Evolutionary conservation across 2,888 invertebrate genomes (phyloP), one percentile per base, ranked within the genome.

Genomic region (Heterodera filipjevi): DNA sequence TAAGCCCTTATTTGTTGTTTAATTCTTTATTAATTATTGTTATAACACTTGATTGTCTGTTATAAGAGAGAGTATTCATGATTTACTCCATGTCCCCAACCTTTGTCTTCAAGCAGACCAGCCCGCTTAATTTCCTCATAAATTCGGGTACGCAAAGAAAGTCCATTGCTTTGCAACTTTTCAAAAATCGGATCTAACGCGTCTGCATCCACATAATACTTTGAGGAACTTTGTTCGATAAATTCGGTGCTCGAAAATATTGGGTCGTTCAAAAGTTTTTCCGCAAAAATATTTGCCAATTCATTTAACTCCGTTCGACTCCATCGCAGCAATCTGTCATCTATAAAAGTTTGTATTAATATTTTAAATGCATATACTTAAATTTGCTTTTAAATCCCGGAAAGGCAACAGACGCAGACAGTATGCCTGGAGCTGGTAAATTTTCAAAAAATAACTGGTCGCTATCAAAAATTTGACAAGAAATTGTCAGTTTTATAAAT

Each of bases 271-370:
- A 59, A 59, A 59, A 59, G n/a, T n/a, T 59, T 59, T 19, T 27
- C 59, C n/a, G 59, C n/a, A 59, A 59, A 27, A 59, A 59, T 59
- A 59, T 59, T 59, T 59, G 59, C 59, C 27, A 59, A 59, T 59
- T 59, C 27, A 2, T n/a, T 19, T 27, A 59, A 12, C 22, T 59
- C 59, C 19, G 27, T 59, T n/a, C 59, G 59, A 1, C 59, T 59
- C 59, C 59, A 59, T 27, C 22, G n/a, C 27, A 27, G n/a, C 59
- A 59, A 27, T 8, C 22, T n/a, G 1, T 59, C 59, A 27, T 59
- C 59, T 59, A 22, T n/a, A n/a, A 19, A 49, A 19, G 8, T 3
- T 49, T 39, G 6, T 49, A 22, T 49, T 19, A 49, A 19, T 14
- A 49, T 49, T 3, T 49, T 19, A 22, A 49, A 49, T 22, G 49